Conservation (phyloP, 2,797 vertebrate species). For the Muscicapa comitata region DNA sequence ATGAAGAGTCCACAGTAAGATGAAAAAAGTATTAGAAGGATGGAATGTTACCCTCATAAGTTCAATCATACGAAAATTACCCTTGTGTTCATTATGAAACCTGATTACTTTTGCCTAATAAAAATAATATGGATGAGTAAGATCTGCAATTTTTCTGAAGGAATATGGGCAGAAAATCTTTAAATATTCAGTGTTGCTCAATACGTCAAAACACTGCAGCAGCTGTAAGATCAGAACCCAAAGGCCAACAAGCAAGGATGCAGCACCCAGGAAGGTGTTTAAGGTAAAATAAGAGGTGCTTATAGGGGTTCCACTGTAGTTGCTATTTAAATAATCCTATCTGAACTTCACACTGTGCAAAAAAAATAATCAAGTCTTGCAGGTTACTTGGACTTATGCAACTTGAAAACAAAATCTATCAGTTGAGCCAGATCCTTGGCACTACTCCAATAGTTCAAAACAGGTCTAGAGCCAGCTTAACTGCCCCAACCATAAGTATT, state of each 20-base stretch:
- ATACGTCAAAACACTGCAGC: not conserved
- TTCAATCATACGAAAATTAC: not conserved
- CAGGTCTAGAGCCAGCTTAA: slow-evolving; percentile 28
- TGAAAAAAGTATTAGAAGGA: not conserved
- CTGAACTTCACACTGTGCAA: not conserved
- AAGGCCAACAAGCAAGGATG: not conserved
- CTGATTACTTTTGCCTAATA: not conserved
- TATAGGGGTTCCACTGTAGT: not conserved
- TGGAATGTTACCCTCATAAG: not conserved
- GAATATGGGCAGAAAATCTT: not conserved
- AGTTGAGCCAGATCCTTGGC: slow-evolving; percentile 41
- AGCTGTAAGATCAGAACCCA: not conserved
- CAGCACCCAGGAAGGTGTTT: not conserved
- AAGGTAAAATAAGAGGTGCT: not conserved
- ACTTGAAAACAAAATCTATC: slow-evolving; percentile 58
- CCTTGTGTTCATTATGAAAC: not conserved
- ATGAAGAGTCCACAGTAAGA: not conserved
- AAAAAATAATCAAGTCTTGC: slow-evolving; percentile 14
- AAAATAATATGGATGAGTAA: not conserved
- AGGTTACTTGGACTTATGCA: slow-evolving; percentile 1
- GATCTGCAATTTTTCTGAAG: not conserved
- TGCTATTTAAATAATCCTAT: slow-evolving; percentile 17
- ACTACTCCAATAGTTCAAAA: not conserved
- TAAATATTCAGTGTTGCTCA: not conserved
- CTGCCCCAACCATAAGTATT: not conserved